Evolutionary conservation across 35 echinoderm and acorn worm genomes (phyloP).

Genomic region (Apostichopus japonicus): DNA sequence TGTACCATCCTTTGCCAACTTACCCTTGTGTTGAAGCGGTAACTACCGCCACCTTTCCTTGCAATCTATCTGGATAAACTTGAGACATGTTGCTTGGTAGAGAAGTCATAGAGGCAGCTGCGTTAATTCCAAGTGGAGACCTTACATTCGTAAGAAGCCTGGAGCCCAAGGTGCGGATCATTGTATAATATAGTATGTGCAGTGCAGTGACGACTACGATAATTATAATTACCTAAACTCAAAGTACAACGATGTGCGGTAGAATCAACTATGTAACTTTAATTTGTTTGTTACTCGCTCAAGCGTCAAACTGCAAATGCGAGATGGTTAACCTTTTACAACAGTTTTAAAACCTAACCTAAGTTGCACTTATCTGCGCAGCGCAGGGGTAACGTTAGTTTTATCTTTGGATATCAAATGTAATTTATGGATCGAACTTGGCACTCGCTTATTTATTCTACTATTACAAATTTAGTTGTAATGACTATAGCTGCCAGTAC

Average conservation of each 20-base stretch:
- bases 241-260: background rate
- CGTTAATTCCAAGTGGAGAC: background rate
- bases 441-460: too few relatives aligned
- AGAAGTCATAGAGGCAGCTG: slow-evolving; percentile 20
- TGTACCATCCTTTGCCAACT: background rate
- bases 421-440: too few relatives aligned
- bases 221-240: background rate
- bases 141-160: background rate
- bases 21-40: slow-evolving; percentile 88
- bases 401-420: too few relatives aligned
- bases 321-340: background rate
- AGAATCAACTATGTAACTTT: background rate
- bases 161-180: background rate
- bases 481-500: too few relatives aligned
- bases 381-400: too few relatives aligned
- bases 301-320: slow-evolving; percentile 4
- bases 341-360: too few relatives aligned
- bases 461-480: too few relatives aligned
- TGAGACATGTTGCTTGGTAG: slow-evolving; percentile 28
- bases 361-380: too few relatives aligned
- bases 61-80: slow-evolving; percentile 58
- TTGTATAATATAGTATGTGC: background rate
- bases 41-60: slow-evolving; percentile 85
- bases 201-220: background rate
- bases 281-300: background rate